phyloP scores from a whole-genome alignment of 2,113 vertebrate species.

The Rhodinocichla rosea region DNA sequence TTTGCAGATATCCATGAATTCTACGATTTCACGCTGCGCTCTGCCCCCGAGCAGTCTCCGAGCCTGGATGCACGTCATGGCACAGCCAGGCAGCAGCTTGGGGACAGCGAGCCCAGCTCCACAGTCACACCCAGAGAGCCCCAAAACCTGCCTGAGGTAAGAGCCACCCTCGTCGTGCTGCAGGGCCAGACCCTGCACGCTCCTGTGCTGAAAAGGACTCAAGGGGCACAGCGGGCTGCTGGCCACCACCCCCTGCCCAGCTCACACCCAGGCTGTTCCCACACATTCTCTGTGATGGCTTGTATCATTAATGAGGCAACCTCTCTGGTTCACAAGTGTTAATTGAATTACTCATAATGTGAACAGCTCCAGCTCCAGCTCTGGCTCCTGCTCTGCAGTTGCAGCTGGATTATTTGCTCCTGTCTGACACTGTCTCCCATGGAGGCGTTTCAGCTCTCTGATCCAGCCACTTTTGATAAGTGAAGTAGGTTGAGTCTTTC shows the following conservation, averaged over 20 bases:
- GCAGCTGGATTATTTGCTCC: constrained; percentile 28
- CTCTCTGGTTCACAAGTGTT: constrained; percentile 8
- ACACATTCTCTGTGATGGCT: background rate
- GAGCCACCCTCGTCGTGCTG: background rate
- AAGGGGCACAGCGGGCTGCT: background rate
- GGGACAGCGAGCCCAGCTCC: background rate
- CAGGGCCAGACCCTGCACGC: rapidly evolving
- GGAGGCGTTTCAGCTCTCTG: background rate
- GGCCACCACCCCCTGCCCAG: background rate
- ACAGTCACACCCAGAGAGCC: background rate
- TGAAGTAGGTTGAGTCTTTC: constrained; percentile 38
- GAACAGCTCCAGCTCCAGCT: background rate
- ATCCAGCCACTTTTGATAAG: constrained; percentile 31
- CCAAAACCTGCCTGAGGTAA: background rate
- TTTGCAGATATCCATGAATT: constrained; percentile 66
- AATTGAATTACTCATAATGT: background rate
- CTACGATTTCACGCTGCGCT: constrained; percentile 30
- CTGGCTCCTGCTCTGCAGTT: background rate
- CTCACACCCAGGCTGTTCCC: background rate
- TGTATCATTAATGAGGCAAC: background rate
- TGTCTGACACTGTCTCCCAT: background rate
- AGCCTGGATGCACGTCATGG: rapidly evolving
- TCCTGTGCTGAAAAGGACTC: background rate
- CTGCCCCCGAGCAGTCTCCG: background rate
- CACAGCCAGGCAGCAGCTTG: background rate